Conservation (phyloP, 2,113 vertebrate species). For the Eolophus roseicapilla region DNA sequence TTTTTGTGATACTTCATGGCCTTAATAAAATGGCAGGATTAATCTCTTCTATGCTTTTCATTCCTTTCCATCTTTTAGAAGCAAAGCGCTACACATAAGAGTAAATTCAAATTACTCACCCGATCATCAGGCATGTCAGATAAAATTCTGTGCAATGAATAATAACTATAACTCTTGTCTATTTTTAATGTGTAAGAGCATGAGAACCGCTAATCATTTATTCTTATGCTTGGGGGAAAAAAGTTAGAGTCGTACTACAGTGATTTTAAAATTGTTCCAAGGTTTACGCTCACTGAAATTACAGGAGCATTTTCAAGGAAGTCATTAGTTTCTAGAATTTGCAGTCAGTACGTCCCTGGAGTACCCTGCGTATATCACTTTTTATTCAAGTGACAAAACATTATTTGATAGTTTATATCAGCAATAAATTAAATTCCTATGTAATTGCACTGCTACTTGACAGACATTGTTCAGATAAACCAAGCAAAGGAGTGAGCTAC, state of each 20-base stretch:
- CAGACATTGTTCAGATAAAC: not conserved
- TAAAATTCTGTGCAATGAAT: not conserved
- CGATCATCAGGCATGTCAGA: accelerated
- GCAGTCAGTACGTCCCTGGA: not conserved
- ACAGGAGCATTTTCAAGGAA: not conserved
- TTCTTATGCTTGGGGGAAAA: not conserved
- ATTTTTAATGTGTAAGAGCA: not conserved
- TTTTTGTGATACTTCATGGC: not conserved
- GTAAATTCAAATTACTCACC: not conserved
- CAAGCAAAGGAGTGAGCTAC: not conserved
- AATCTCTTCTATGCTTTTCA: not conserved
- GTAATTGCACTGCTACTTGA: not conserved
- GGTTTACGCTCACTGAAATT: not conserved
- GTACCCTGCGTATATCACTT: not conserved
- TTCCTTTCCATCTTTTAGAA: not conserved
- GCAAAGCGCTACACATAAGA: not conserved
- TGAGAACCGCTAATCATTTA: not conserved
- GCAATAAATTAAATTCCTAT: not conserved
- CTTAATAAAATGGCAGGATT: constrained; percentile 1
- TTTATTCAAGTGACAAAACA: constrained; percentile 2
- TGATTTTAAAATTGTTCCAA: not conserved
- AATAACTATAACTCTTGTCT: not conserved
- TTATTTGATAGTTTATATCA: not conserved
- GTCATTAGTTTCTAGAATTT: not conserved
- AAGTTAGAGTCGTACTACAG: not conserved